Percentiles rank a stretch among this genome's conserved stretches.
These are phyloP conservation scores for Octopus bimaculoides DNA, from an alignment of 1,140 invertebrate genomes.

Conservation along the genomic window DNA sequence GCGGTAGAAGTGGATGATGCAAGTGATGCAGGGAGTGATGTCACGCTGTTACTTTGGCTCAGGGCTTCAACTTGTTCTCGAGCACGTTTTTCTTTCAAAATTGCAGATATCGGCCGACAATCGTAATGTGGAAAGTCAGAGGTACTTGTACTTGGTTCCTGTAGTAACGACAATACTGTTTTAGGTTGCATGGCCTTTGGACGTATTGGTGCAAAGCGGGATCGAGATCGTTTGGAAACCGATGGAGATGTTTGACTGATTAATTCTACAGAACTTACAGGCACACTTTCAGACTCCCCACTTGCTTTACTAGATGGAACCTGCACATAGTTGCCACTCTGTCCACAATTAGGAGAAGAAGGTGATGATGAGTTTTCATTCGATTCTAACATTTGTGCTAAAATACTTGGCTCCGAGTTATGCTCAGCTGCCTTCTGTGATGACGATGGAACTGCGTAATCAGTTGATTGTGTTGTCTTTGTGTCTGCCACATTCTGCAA, in stretches of 20 bases:
- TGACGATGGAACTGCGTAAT: slow-evolving; percentile 15
- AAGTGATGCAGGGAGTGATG: neutral
- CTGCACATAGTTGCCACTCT: neutral
- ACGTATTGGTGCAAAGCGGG: slow-evolving; percentile 38
- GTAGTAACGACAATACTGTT: slow-evolving; percentile 26
- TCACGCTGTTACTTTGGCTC: neutral
- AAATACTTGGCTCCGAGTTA: neutral
- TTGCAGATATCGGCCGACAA: slow-evolving; percentile 30
- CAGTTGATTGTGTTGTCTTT: slow-evolving; percentile 13
- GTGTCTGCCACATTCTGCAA: slow-evolving; percentile 19
- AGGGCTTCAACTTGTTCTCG: slow-evolving; percentile 18
- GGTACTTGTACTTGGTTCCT: slow-evolving; percentile 20
- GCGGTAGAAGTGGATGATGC: neutral
- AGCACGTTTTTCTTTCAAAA: slow-evolving; percentile 39
- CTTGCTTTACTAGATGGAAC: neutral
- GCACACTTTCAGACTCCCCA: neutral
- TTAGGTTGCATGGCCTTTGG: slow-evolving; percentile 34
- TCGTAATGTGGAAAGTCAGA: slow-evolving; percentile 26
- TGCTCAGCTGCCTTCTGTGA: slow-evolving; percentile 14
- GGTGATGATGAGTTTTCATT: neutral
- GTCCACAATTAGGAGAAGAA: neutral
- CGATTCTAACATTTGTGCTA: neutral
- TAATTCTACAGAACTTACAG: neutral
- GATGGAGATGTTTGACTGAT: slow-evolving; percentile 19
- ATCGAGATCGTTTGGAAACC: slow-evolving; percentile 29